Base-by-base conservation (phyloP, 2,113 vertebrate species). In the Dromiciops gliroides region DNA sequence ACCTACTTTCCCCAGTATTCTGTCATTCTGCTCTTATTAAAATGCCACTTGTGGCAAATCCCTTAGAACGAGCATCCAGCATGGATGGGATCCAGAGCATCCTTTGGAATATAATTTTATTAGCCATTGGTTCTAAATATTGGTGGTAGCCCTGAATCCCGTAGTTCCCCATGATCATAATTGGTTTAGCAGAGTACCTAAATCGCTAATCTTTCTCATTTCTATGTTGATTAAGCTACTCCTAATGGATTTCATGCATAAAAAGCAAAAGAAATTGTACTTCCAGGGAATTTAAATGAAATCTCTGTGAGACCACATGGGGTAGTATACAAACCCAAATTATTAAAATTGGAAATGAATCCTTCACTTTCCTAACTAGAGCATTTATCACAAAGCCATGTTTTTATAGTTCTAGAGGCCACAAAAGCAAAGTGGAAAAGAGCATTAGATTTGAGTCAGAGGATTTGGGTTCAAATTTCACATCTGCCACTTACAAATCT, bases 211-310 rank as follows among this genome's bases (percentile, higher is more conserved):
- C 90, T 98, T 11, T 95, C 75, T 97, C 94, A 97, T 97, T 96
- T 94, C 89, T 97, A 28, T 95, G 93, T 96, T 98, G 96, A 98
- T 97, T 98, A 98, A 98, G 96, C 92, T 94, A 95, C 24, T 97
- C 53, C 90, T 97, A 97, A 97, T 97, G 97, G 97, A 96, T 96
- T 97, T 92, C 96, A 48, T 95, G 94, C 44, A 50, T 95, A 93
- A 49, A 98, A 98, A 89, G 50, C 93, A 37, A 98, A 98, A 92
- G 31, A 96, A 52, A 94, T 95, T 67, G 93, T 53, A 93, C 31
- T 94, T 96, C 31, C 50, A 94, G 28, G 91, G 93, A 98, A 96
- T 96, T 97, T 95, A 97, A 97, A 95, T 95, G 48, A 97, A 93
- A 91, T 95, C 53, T 97, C 92, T 8, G 94, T 94, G 94, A 97